Percentiles rank a stretch among this genome's conserved stretches.
Evolutionary conservation across 64 coral and sea anemone genomes (phyloP).

Genomic region (Porites australiensis): DNA sequence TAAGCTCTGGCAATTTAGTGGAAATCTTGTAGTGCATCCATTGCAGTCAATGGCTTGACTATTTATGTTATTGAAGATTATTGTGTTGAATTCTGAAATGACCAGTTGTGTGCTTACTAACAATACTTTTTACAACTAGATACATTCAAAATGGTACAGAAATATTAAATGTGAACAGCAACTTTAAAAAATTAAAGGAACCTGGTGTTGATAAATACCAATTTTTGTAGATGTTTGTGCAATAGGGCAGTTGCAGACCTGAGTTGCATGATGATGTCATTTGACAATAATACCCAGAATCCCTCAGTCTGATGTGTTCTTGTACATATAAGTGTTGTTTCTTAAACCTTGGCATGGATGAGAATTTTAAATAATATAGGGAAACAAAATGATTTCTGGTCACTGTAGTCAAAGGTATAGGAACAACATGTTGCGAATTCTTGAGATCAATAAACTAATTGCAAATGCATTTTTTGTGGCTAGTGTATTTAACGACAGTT

Average conservation of each 20-base stretch:
- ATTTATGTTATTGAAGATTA: slow-evolving; percentile 4
- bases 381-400: no score
- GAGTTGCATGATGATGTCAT: no score
- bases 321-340: no score
- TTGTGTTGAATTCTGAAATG: neutral
- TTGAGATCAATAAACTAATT: slow-evolving; percentile 23
- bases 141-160: neutral
- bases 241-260: neutral
- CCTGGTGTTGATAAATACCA: no score
- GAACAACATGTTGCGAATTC: neutral
- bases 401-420: neutral
- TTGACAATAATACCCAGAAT: no score
- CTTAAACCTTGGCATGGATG: no score
- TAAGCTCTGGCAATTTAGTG: no score
- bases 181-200: slow-evolving; percentile 1
- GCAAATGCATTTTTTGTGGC: neutral
- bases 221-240: neutral
- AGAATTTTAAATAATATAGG: no score
- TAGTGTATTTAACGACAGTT: neutral
- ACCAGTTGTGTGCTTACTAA: neutral
- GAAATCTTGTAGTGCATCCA: no score
- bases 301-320: no score
- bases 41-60: neutral
- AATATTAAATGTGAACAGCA: neutral
- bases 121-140: neutral